These are phyloP conservation scores for Pseudorhiza aurosa DNA, from an alignment of 30 jellyfish, hydroid and myxozoan genomes.

Conservation along the genomic window DNA sequence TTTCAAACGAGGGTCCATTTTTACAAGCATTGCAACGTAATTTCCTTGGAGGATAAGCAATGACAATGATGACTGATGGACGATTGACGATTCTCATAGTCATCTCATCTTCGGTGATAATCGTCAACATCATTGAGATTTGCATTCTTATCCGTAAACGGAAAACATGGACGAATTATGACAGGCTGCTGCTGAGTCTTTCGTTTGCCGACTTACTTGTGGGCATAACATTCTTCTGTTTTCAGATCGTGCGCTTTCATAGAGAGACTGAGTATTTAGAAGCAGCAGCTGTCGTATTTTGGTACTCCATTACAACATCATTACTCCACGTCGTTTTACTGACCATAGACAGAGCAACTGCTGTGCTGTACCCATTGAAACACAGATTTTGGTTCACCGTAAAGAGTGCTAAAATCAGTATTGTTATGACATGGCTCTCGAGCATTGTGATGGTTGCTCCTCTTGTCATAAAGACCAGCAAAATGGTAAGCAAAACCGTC, in stretches of 20 bases:
- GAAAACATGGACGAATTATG: background rate
- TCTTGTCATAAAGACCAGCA: background rate
- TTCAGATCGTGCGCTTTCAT: background rate
- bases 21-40: too few species aligned
- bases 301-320: conserved; percentile 27
- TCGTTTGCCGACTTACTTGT: conserved; percentile 20
- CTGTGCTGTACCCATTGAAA: conserved; percentile 23
- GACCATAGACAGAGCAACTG: conserved; percentile 5
- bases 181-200: conserved; percentile 18
- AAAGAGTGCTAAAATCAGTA: background rate
- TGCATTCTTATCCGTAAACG: conserved; percentile 6
- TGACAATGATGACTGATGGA: too few species aligned
- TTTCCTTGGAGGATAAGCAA: too few species aligned
- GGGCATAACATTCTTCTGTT: background rate
- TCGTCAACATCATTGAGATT: background rate
- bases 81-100: background rate
- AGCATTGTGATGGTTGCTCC: background rate
- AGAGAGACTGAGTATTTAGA: background rate
- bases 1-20: too few species aligned
- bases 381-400: conserved; percentile 9
- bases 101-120: background rate
- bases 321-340: background rate
- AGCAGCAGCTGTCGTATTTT: background rate
- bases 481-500: background rate
- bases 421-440: background rate